These are phyloP conservation scores for Peromyscus leucopus DNA, from an alignment of 2,113 vertebrate genomes.

Conservation along the genomic window DNA sequence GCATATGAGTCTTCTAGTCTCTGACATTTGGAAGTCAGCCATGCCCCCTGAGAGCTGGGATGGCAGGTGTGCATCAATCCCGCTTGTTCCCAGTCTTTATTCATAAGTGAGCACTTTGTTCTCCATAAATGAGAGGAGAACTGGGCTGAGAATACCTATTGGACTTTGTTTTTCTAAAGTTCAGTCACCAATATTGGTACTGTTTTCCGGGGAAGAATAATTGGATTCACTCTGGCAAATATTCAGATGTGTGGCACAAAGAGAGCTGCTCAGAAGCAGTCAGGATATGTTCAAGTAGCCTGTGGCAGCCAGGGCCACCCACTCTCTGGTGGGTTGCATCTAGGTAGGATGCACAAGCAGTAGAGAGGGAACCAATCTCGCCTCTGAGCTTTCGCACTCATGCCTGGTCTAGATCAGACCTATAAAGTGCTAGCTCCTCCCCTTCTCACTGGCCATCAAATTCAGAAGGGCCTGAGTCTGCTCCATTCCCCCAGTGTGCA, in stretches of 20 bases:
- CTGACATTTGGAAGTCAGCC: background rate
- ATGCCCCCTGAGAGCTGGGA: background rate
- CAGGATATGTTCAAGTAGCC: background rate
- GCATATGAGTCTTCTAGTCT: background rate
- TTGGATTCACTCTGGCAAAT: background rate
- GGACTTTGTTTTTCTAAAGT: background rate
- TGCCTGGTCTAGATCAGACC: background rate
- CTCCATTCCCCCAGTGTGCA: background rate
- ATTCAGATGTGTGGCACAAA: rapidly evolving
- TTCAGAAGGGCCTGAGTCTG: background rate
- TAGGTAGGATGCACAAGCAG: background rate
- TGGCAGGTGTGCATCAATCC: background rate
- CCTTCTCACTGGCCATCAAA: too few relatives aligned
- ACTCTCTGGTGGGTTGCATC: background rate
- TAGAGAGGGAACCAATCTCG: too few relatives aligned
- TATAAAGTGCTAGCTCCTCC: too few relatives aligned
- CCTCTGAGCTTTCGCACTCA: background rate
- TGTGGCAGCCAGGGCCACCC: rapidly evolving
- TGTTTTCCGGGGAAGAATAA: background rate
- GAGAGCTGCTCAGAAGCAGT: background rate
- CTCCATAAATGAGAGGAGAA: background rate
- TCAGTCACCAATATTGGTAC: background rate
- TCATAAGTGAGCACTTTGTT: background rate
- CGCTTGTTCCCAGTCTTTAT: background rate
- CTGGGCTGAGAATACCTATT: background rate